These are phyloP conservation scores for Phycodurus eques DNA, from an alignment of 2,113 vertebrate species.

Conservation along the genomic window DNA sequence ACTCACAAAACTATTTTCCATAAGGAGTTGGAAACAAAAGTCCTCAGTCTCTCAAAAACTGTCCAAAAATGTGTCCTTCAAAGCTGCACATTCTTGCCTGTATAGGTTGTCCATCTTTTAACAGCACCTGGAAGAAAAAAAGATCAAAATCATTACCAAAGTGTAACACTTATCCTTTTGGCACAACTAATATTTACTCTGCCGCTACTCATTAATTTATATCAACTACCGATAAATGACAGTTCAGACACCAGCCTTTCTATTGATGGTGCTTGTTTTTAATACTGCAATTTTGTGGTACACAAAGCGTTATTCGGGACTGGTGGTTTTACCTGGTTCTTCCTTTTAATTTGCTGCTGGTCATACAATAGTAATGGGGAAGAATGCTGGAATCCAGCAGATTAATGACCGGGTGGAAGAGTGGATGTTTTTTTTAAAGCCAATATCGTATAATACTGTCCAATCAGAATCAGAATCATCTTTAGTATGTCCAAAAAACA, in stretches of 20 bases:
- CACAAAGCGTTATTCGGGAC: neutral
- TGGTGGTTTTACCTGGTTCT: neutral
- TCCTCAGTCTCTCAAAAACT: constrained; percentile 6
- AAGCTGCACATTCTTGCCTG: constrained; percentile 13
- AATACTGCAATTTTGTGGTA: neutral
- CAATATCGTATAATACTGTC: no score
- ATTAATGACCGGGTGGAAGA: no score
- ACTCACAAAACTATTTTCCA: constrained; percentile 20
- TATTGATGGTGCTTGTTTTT: neutral
- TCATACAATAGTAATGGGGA: neutral
- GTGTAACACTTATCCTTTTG: neutral
- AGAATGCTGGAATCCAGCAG: no score
- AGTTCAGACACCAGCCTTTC: neutral
- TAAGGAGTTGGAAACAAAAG: neutral
- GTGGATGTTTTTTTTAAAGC: no score
- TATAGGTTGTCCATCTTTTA: constrained; percentile 15
- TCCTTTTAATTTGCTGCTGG: neutral
- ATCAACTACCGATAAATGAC: neutral
- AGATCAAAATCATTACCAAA: constrained; percentile 15
- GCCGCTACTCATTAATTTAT: neutral
- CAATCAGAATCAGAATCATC: no score
- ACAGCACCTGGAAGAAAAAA: constrained; percentile 37
- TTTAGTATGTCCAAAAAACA: no score
- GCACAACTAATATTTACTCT: neutral
- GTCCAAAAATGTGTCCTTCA: constrained; percentile 12